Evolutionary conservation across 2,797 vertebrate genomes (phyloP), one percentile per base, ranked within the genome.

Genomic region (Chrysocyon brachyurus): DNA sequence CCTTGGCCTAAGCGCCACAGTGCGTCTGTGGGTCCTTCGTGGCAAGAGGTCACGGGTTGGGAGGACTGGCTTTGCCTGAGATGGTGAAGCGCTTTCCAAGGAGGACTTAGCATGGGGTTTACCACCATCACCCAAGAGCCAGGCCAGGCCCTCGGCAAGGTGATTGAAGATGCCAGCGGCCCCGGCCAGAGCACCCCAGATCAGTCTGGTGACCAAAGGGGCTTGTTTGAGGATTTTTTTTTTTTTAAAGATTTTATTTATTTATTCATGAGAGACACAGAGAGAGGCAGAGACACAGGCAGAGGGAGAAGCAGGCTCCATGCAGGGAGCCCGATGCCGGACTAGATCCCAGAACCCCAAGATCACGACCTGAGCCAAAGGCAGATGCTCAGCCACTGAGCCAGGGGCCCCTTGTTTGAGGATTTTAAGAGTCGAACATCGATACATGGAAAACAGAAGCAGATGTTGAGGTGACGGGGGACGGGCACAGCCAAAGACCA

Each of bases 1-100:
- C 40, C 12, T 10, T 0, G 2, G 40, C 52, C 40, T 1, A 0
- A 33, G 63, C 12, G 15, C 56, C 1, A 0, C 10, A 2, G 8
- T 26, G 21, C 2, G 0, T 40, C 28, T 24, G 15, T 1, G 4
- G 33, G 46, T 26, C 87, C 7, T 17, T 49, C 5, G 0, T 4
- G 36, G 59, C 1, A 12, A 19, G 21, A 5, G 36, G 36, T 46
- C 24, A 16, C 0, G 9, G 72, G 5, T 2, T 2, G 46, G 78
- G 49, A n/a, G 77, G 4, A 0, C 52, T 2, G 36, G 28, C 81
- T 75, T 8, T 70, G 81, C 66, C 21, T 3, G 10, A 21, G 57
- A 40, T 28, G 8, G 77, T 2, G 40, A 33, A 49, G 33, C 31
- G 52, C 1, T 2, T 79, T 49, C 57, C 72, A 3, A 19, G 77